Evolutionary conservation across 2,113 vertebrate genomes (phyloP).

Genomic region (Lamprotornis superbus): DNA sequence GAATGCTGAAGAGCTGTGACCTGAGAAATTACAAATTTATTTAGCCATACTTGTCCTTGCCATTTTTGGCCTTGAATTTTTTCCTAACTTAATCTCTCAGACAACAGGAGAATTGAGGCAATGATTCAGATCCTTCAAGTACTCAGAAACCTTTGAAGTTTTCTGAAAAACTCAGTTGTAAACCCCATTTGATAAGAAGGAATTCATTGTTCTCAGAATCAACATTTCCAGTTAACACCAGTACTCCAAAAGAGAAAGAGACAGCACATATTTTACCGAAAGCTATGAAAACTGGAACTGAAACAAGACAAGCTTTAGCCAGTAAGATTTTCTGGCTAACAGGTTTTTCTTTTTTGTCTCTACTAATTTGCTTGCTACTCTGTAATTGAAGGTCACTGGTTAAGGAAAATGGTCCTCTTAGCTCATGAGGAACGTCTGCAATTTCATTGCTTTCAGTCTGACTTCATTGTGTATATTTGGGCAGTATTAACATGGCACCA

Average conservation of each 20-base stretch:
- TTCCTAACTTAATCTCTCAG: background rate
- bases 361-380: constrained; percentile 54
- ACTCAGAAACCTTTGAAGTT: background rate
- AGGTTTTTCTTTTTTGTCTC: constrained; percentile 56
- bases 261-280: constrained; percentile 29
- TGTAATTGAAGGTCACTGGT: constrained; percentile 61
- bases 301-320: constrained; percentile 48
- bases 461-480: constrained; percentile 57
- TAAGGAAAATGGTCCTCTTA: constrained; percentile 51
- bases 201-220: constrained; percentile 1
- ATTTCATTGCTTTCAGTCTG: constrained; percentile 50
- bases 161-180: background rate
- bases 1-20: background rate
- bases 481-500: constrained; percentile 32
- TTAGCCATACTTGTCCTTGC: background rate
- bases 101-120: background rate
- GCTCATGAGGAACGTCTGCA: constrained; percentile 36
- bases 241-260: constrained; percentile 9
- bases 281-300: constrained; percentile 46
- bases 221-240: constrained; percentile 52
- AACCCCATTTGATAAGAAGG: constrained; percentile 48
- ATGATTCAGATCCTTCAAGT: background rate
- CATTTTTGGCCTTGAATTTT: background rate
- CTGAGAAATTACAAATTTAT: background rate
- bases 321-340: constrained; percentile 48